Evolutionary conservation across 2,888 invertebrate species (phyloP).

Genomic region (Drosophila parthenogenetica): DNA sequence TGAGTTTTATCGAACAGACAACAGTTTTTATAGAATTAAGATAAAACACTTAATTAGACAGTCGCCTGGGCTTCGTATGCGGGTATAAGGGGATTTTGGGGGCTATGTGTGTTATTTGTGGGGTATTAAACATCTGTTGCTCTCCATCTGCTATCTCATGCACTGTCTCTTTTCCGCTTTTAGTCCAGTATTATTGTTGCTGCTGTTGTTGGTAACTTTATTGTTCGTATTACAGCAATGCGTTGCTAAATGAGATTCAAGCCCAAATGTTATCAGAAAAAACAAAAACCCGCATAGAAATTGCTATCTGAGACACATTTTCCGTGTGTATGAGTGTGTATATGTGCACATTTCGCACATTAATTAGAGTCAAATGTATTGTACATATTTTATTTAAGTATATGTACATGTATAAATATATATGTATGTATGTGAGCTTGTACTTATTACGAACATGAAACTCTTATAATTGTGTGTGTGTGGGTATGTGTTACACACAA

Average conservation of each 20-base stretch:
- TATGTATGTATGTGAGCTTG: neutral
- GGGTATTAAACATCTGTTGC: conserved; percentile 47
- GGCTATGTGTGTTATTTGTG: conserved; percentile 1
- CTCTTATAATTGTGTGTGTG: neutral
- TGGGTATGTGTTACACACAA: conserved; percentile 42
- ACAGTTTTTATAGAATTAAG: conserved; percentile 69
- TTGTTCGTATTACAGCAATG: conserved; percentile 31
- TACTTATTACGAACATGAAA: conserved; percentile 6
- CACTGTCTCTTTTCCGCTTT: neutral
- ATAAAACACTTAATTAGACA: conserved; percentile 75
- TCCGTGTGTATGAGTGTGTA: conserved; percentile 24
- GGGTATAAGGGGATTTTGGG: conserved; percentile 2
- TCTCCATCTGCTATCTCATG: conserved; percentile 17
- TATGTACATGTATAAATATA: neutral
- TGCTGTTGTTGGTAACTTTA: conserved; percentile 32
- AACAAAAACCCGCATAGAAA: conserved; percentile 48
- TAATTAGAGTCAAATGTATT: conserved; percentile 67
- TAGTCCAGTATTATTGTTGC: conserved; percentile 2
- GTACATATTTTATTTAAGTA: conserved; percentile 31
- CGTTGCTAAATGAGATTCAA: conserved; percentile 50
- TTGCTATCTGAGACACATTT: conserved; percentile 18
- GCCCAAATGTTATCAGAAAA: conserved; percentile 43
- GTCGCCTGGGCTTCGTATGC: conserved; percentile 14
- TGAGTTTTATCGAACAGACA: conserved; percentile 57
- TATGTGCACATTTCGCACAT: conserved; percentile 53